Evolutionary conservation across 2,113 vertebrate species (phyloP).

Genomic region (Pollachius pollachius): DNA sequence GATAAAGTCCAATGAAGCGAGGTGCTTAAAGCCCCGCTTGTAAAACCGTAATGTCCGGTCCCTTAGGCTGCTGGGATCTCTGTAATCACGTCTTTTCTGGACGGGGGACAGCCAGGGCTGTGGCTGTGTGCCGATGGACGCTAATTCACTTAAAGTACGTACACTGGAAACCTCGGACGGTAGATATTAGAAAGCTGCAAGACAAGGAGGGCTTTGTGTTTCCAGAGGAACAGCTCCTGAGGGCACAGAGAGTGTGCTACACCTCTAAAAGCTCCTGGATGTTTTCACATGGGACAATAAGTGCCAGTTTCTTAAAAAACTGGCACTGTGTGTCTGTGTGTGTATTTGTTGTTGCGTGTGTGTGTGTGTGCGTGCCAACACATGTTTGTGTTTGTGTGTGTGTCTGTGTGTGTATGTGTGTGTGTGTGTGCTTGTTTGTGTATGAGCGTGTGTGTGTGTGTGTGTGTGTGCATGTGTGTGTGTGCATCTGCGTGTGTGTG

Average conservation of each 20-base stretch:
- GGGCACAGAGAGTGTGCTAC: slow-evolving; percentile 31
- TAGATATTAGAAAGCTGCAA: slow-evolving; percentile 14
- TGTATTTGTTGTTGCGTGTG: too few relatives aligned
- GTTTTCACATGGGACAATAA: slow-evolving; percentile 57
- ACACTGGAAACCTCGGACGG: neutral
- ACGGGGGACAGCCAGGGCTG: too few relatives aligned
- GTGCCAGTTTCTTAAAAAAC: slow-evolving; percentile 35
- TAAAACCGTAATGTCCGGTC: slow-evolving; percentile 59
- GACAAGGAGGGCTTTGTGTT: slow-evolving; percentile 46
- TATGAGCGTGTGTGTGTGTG: neutral
- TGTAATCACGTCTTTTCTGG: slow-evolving; percentile 28
- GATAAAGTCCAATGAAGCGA: slow-evolving; percentile 48
- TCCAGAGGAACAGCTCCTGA: slow-evolving; percentile 23
- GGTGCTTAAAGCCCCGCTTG: slow-evolving; percentile 54
- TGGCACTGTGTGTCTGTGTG: neutral
- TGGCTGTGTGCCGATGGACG: slow-evolving; percentile 2
- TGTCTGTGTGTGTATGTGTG: too few relatives aligned
- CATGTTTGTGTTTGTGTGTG: too few relatives aligned
- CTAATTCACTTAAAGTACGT: slow-evolving; percentile 31
- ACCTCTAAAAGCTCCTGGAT: slow-evolving; percentile 42
- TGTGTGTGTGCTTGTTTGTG: too few relatives aligned
- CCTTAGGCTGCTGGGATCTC: slow-evolving; percentile 30
- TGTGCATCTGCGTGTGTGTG: neutral
- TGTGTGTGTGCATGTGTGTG: too few relatives aligned
- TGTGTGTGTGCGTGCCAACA: too few relatives aligned